These are phyloP conservation scores for Drosophila testacea DNA, from an alignment of 2,888 invertebrate species.

Conservation along the genomic window DNA sequence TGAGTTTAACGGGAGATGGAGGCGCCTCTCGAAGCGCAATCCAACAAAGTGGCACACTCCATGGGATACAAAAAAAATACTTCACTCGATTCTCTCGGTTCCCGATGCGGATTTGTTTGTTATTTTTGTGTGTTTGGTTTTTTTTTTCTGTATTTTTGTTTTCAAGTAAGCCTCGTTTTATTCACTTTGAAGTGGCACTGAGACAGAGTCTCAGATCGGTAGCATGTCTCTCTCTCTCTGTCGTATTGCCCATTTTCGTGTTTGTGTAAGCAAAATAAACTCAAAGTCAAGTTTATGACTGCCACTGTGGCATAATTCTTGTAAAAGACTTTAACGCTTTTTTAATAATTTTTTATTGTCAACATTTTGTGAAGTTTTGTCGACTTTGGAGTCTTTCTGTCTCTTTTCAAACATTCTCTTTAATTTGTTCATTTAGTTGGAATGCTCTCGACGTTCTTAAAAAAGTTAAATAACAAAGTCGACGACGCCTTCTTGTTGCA, in stretches of 20 bases:
- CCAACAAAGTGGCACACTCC: conserved; percentile 48
- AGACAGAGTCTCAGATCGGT: conserved; percentile 23
- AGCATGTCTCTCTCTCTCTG: conserved; percentile 14
- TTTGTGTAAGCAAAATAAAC: conserved; percentile 42
- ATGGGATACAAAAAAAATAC: conserved; percentile 25
- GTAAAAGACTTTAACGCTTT: conserved; percentile 70
- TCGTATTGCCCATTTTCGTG: conserved; percentile 9
- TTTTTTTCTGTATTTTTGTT: conserved; percentile 43
- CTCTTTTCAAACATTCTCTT: conserved; percentile 4
- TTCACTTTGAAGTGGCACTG: conserved; percentile 69
- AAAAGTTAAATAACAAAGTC: conserved; percentile 24
- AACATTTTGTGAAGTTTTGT: conserved; percentile 44
- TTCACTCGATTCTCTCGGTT: conserved; percentile 11
- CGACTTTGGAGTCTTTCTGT: conserved; percentile 12
- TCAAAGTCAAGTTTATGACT: conserved; percentile 51
- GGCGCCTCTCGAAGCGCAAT: conserved; percentile 32
- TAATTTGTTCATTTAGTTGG: conserved; percentile 32
- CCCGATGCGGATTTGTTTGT: conserved; percentile 47
- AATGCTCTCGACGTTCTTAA: conserved; percentile 3
- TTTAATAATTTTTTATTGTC: conserved; percentile 72
- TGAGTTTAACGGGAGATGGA: conserved; percentile 40
- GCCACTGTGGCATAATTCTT: conserved; percentile 62
- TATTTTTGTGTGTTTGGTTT: conserved; percentile 28
- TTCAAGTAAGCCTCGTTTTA: conserved; percentile 63
- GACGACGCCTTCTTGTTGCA: conserved; percentile 4